A percentile compares a stretch with the other conserved stretches of the same genome.
Evolutionary conservation across 2,113 vertebrate genomes (phyloP).

Genomic region (Rostratula benghalensis): DNA sequence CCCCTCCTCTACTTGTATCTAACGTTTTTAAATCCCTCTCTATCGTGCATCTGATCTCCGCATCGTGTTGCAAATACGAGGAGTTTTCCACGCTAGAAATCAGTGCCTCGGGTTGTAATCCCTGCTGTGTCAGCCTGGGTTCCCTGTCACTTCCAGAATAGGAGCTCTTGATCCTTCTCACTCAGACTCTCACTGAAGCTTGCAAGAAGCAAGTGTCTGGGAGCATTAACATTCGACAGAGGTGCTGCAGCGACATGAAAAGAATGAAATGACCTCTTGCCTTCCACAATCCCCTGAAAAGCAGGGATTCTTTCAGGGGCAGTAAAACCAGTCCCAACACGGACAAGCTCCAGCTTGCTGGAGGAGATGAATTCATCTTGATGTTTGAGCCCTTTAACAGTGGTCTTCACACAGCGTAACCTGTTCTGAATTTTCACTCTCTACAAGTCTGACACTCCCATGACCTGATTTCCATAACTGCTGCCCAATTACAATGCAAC

Average conservation of each 20-base stretch:
- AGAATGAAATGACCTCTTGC: not conserved
- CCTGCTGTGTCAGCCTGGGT: not conserved
- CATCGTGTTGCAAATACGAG: not conserved
- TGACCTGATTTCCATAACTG: not conserved
- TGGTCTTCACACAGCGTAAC: accelerated
- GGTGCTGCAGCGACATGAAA: not conserved
- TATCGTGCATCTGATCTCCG: not conserved
- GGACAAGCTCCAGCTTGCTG: not conserved
- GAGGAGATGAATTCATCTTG: not conserved
- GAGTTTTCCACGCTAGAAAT: not conserved
- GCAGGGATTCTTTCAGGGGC: not conserved
- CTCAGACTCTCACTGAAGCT: not conserved
- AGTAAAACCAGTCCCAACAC: not conserved
- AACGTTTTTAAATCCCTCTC: not conserved
- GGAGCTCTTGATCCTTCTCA: not conserved
- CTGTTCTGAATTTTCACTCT: not conserved
- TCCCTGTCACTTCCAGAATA: not conserved
- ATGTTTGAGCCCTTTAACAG: not conserved
- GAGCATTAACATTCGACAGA: not conserved
- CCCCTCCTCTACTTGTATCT: not conserved
- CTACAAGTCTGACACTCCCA: accelerated
- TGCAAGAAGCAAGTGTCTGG: not conserved
- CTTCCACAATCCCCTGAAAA: not conserved
- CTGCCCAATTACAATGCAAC: not conserved
- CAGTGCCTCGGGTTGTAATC: not conserved